Base-by-base conservation (phyloP, 2,888 invertebrate species). In the Aspidapion aeneum region DNA sequence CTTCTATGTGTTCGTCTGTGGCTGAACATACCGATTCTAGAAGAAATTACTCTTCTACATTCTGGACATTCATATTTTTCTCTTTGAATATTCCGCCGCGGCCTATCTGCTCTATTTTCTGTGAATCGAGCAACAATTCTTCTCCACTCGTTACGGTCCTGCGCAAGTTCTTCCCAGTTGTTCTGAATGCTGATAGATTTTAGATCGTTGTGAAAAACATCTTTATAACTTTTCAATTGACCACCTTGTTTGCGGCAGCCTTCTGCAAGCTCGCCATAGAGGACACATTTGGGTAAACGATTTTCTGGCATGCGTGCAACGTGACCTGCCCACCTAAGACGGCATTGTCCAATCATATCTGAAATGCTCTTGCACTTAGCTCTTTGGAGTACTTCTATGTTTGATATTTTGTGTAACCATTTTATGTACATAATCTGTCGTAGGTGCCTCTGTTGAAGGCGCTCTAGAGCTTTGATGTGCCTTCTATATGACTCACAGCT, bases 331-430 rank as follows among this genome's bases (percentile, higher is more conserved):
- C 49, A 58, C 16, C 48, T 7, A 19, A 58, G 49, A 2, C 19
- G 9, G 7, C 48, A 7, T 49, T 58, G 58, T 12, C 5, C 18
- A 9, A 58, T 19, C 3, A 49, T 49, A 18, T 58, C 48, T 49
- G 19, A 18, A 18, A 58, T 58, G 50, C 58, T 58, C 18, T 58
- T 58, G 18, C 58, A 58, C 50, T 58, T 9, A 9, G 49, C 58
- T 20, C 58, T 48, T 35, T 58, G 58, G 2, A 58, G 49, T 2
- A 58, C 58, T 49, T 58, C 18, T 7, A 9, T 18, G 20, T 58
- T 49, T 48, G 58, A 49, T 49, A 49, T 18, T 49, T 49, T 58
- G n/a, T 58, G 58, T 7, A 58, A 58, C 58, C 58, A 58, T 58
- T 58, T 58, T 18, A 58, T 58, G 16, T 49, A 18, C 58, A 58